Evolutionary conservation across 64 coral and sea anemone species (phyloP).

Genomic region (Hydrozoanthus tunicans): DNA sequence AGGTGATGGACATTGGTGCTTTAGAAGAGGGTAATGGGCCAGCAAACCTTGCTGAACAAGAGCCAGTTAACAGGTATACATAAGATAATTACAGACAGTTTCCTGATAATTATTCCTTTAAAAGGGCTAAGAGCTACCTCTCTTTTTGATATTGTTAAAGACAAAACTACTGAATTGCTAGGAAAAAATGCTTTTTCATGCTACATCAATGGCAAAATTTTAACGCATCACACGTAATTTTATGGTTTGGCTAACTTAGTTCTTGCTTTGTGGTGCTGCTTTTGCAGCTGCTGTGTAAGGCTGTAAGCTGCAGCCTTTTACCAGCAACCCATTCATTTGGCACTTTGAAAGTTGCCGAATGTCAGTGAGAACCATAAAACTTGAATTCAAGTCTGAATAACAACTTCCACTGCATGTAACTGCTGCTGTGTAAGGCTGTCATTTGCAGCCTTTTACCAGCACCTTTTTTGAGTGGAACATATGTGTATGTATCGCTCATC

Average conservation of each 20-base stretch:
- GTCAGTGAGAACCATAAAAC: constrained; percentile 12
- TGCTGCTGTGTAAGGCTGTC: constrained; percentile 10
- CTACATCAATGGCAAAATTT: neutral
- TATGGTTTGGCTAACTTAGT: neutral
- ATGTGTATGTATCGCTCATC: neutral
- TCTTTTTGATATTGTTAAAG: neutral
- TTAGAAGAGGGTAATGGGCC: neutral
- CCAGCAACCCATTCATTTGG: neutral
- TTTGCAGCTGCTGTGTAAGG: constrained; percentile 27
- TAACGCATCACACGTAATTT: neutral
- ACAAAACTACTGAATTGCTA: neutral
- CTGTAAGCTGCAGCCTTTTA: neutral
- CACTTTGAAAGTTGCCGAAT: neutral
- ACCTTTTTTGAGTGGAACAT: constrained; percentile 18
- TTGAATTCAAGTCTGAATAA: constrained; percentile 2
- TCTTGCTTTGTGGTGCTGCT: neutral
- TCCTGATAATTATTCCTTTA: neutral
- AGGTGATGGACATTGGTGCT: neutral
- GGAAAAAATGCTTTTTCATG: too few species aligned
- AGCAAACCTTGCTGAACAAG: neutral
- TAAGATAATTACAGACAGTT: neutral
- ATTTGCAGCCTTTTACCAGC: constrained; percentile 20
- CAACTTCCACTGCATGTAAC: neutral
- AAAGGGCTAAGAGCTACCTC: neutral
- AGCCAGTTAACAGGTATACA: constrained; percentile 1